Evolutionary conservation across 2,888 invertebrate species (phyloP).

Genomic region (Ichneumoninae sp.): DNA sequence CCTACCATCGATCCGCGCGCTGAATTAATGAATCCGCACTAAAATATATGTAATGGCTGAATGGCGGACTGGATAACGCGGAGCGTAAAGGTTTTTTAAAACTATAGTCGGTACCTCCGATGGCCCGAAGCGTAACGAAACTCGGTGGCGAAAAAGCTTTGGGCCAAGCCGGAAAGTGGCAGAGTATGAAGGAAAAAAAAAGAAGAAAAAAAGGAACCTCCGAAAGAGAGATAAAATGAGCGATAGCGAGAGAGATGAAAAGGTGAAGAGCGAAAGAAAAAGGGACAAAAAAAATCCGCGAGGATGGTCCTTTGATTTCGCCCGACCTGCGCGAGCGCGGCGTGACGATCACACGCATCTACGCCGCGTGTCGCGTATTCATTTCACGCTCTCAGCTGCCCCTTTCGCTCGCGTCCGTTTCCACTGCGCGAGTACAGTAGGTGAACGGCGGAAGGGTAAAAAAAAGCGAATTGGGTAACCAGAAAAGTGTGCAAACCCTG

Average conservation of each 20-base stretch:
- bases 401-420: constrained; percentile 39
- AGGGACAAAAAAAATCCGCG: constrained; percentile 37
- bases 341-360: constrained; percentile 44
- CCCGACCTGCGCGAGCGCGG: constrained; percentile 46
- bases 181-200: constrained; percentile 61
- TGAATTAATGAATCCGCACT: background rate
- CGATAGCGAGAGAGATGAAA: constrained; percentile 54
- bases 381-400: constrained; percentile 67
- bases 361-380: constrained; percentile 66
- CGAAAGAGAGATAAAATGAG: constrained; percentile 56
- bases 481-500: constrained; percentile 51
- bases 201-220: constrained; percentile 36
- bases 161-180: constrained; percentile 52
- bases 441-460: constrained; percentile 37
- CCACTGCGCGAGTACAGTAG: constrained; percentile 1
- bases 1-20: background rate
- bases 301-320: constrained; percentile 66
- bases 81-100: background rate
- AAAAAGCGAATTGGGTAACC: constrained; percentile 38
- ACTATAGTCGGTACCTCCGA: background rate
- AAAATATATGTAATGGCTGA: background rate
- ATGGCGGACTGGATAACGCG: constrained; percentile 24
- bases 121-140: background rate
- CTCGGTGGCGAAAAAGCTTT: constrained; percentile 39
- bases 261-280: constrained; percentile 37